Evolutionary conservation across 1,140 invertebrate genomes (phyloP).

Genomic region (Heliconius melpomene): DNA sequence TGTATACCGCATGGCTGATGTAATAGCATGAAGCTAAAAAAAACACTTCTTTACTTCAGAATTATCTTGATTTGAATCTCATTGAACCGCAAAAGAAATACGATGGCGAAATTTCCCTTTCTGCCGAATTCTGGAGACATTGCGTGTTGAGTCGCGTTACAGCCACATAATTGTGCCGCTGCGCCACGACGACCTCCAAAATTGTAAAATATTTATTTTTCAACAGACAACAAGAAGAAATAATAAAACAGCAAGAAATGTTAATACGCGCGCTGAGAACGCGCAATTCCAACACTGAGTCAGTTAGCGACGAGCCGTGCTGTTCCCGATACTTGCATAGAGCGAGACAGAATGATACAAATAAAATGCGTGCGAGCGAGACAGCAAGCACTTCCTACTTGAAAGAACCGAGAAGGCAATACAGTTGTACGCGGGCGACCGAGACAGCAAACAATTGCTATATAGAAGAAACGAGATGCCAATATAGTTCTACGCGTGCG

Average conservation of each 20-base stretch:
- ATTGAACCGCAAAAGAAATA: no score
- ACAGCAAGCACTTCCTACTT: neutral
- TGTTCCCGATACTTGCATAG: constrained; percentile 44
- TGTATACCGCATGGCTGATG: no score
- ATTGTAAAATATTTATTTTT: constrained; percentile 5
- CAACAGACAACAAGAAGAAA: constrained; percentile 53
- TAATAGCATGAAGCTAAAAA: no score
- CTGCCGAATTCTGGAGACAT: no score
- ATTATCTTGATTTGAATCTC: no score
- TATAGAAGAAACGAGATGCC: neutral
- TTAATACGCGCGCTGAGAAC: constrained; percentile 39
- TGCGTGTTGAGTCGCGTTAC: neutral
- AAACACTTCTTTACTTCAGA: no score
- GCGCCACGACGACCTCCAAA: neutral
- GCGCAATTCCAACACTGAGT: constrained; percentile 2
- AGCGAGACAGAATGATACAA: constrained; percentile 28
- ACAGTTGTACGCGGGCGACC: neutral
- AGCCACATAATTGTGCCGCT: no score
- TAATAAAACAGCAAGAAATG: constrained; percentile 52
- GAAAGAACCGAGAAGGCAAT: neutral
- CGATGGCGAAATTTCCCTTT: no score
- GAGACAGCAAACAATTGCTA: neutral
- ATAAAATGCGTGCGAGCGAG: constrained; percentile 33
- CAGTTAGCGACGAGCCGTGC: constrained; percentile 34
- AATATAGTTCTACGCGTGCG: neutral